Conservation (phyloP, 2,888 invertebrate species). For the Athetis lepigone region DNA sequence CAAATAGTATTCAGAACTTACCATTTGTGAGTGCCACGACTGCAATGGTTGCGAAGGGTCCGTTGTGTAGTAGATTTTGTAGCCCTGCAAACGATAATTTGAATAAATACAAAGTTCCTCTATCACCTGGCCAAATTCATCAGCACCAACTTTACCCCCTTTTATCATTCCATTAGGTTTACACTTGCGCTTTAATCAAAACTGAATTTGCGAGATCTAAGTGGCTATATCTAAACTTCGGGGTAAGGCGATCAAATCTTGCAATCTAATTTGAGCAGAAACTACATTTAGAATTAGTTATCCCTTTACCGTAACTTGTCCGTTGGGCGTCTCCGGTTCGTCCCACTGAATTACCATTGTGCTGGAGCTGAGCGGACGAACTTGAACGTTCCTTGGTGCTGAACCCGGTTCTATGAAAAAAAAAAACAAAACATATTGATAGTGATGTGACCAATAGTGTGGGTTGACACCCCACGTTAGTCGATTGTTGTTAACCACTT, state of each 20-base stretch:
- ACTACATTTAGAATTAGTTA: conserved; percentile 51
- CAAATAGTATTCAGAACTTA: conserved; percentile 63
- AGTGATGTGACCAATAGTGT: conserved; percentile 10
- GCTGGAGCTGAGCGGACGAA: conserved; percentile 97
- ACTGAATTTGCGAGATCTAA: conserved; percentile 33
- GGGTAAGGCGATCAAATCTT: conserved; percentile 58
- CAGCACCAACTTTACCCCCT: conserved; percentile 1
- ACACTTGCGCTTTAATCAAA: conserved; percentile 47
- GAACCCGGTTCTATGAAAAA: conserved; percentile 96
- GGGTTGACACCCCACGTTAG: conserved; percentile 22
- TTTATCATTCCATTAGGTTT: conserved; percentile 15
- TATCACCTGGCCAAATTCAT: not conserved
- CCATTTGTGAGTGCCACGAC: conserved; percentile 98
- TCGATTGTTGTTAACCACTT: conserved; percentile 50
- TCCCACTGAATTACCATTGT: conserved; percentile 99
- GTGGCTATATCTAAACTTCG: conserved; percentile 42
- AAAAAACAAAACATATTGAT: conserved; percentile 20
- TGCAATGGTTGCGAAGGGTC: conserved; percentile 96
- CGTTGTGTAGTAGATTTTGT: conserved; percentile 99
- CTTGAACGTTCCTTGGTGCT: conserved; percentile 98
- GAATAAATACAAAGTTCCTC: not conserved
- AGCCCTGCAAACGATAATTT: conserved; percentile 92
- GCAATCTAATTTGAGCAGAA: conserved; percentile 55
- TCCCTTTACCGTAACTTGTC: conserved; percentile 96
- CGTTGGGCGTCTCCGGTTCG: conserved; percentile 99